Evolutionary conservation across 2,888 invertebrate genomes (phyloP), one percentile per base, ranked within the genome.

Genomic region (Dynastes tityus): DNA sequence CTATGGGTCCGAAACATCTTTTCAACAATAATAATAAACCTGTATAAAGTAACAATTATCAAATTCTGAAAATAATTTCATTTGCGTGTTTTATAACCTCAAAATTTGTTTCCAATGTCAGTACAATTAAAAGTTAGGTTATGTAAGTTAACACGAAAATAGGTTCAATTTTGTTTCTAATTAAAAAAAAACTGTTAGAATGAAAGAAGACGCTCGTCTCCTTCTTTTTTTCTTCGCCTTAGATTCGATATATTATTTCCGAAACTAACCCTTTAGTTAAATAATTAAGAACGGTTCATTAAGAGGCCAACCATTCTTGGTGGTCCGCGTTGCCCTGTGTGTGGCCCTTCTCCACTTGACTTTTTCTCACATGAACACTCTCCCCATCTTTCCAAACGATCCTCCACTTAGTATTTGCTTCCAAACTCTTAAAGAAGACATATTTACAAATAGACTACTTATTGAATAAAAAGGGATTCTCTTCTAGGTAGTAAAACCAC

Each of bases 211-310:
- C 22, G 22, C 22, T 22, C 32, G 4, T 37, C 6, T 37, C 32
- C 5, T 37, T 37, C 32, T 5, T 37, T 37, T 37, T 37, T 37
- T 16, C 55, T n/a, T 55, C 8, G 22, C 5, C n/a, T 55, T 55
- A 16, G 11, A 55, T 55, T 9, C 8, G 32, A 63, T 32, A 13
- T 4, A 63, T 63, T 63, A 63, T 27, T 32, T 32, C 63, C 27
- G 63, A 63, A 63, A 63, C 32, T 2, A 63, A 63, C 63, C 63
- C 63, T 29, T 63, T 63, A 45, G 45, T 11, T 45, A 63, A 63
- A 63, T 29, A 63, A 63, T 63, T 63, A 63, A 63, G 63, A 63
- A 63, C 29, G 32, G 4, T 32, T 63, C 63, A 63, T 63, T 63
- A 63, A 63, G 63, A 29, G 2, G 1, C 45, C 45, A 11, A 13